Evolutionary conservation across 1,140 invertebrate genomes (phyloP).

Genomic region (Antheraea pernyi): DNA sequence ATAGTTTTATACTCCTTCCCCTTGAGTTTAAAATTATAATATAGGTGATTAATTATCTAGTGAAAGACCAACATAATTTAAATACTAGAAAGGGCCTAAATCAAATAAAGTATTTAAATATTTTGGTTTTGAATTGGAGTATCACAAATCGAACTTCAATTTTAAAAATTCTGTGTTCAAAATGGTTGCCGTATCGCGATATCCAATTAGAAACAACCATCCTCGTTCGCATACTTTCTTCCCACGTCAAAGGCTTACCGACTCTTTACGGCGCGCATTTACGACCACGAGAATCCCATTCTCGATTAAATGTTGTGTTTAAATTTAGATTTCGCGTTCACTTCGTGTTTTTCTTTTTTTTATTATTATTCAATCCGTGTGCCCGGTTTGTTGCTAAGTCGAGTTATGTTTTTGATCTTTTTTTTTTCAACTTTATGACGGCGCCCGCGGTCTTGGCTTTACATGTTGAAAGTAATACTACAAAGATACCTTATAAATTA

Average conservation of each 20-base stretch:
- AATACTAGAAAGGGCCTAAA: too few relatives aligned
- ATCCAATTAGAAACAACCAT: neutral
- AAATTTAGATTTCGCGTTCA: conserved; percentile 1
- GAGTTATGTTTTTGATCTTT: neutral
- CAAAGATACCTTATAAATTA: neutral
- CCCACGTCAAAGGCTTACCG: conserved; percentile 1
- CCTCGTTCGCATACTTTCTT: neutral
- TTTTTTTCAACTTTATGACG: neutral
- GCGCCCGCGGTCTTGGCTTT: too few relatives aligned
- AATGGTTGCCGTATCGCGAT: neutral
- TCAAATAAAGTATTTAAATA: too few relatives aligned
- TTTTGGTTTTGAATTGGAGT: too few relatives aligned
- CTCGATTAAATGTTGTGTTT: neutral
- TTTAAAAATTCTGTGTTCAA: neutral
- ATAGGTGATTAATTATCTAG: too few relatives aligned
- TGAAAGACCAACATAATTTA: too few relatives aligned
- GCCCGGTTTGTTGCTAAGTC: neutral
- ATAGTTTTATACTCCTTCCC: too few relatives aligned
- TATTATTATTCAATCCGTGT: neutral
- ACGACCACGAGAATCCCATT: neutral
- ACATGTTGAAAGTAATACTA: neutral
- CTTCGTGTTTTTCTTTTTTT: neutral
- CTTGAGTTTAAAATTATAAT: too few relatives aligned
- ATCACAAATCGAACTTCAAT: neutral
- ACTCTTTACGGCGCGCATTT: neutral